Evolutionary conservation across 1,140 invertebrate species (phyloP).

Genomic region (Bursaphelenchus mucronatus): DNA sequence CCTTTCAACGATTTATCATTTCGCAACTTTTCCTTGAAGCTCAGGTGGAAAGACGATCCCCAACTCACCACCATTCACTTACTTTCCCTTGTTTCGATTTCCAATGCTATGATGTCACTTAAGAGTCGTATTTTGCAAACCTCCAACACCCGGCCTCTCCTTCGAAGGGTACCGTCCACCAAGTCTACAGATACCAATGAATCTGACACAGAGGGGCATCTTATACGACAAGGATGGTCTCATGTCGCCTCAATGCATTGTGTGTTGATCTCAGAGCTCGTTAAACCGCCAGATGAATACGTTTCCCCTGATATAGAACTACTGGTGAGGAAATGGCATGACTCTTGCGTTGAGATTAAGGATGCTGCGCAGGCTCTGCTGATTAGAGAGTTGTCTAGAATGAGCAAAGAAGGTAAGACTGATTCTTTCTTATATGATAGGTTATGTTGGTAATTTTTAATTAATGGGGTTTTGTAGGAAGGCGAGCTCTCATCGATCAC

Average conservation of each 20-base stretch:
- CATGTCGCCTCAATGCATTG: slow-evolving; percentile 89
- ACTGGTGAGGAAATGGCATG: slow-evolving; percentile 91
- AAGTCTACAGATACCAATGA: slow-evolving; percentile 36
- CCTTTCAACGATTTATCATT: slow-evolving; percentile 41
- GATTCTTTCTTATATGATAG: neutral
- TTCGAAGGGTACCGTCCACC: slow-evolving; percentile 43
- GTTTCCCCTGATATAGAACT: slow-evolving; percentile 91
- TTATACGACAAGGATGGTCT: slow-evolving; percentile 94
- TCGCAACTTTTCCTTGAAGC: slow-evolving; percentile 69
- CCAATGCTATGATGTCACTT: slow-evolving; percentile 97
- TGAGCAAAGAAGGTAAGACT: slow-evolving; percentile 71
- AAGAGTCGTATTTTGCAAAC: slow-evolving; percentile 79
- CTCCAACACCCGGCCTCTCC: slow-evolving; percentile 30
- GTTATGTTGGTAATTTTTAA: neutral
- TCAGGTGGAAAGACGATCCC: slow-evolving; percentile 76
- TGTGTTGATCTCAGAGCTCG: slow-evolving; percentile 80
- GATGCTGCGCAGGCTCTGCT: slow-evolving; percentile 92
- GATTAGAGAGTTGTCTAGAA: slow-evolving; percentile 81
- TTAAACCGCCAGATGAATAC: slow-evolving; percentile 66
- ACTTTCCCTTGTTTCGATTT: slow-evolving; percentile 82
- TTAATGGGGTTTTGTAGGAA: slow-evolving; percentile 66
- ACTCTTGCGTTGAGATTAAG: slow-evolving; percentile 88
- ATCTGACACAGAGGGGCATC: slow-evolving; percentile 67
- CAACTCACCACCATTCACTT: slow-evolving; percentile 86
- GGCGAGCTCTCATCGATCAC: slow-evolving; percentile 82